phyloP scores from a whole-genome alignment of 2,113 vertebrate genomes.

The Sorex fumeus region DNA sequence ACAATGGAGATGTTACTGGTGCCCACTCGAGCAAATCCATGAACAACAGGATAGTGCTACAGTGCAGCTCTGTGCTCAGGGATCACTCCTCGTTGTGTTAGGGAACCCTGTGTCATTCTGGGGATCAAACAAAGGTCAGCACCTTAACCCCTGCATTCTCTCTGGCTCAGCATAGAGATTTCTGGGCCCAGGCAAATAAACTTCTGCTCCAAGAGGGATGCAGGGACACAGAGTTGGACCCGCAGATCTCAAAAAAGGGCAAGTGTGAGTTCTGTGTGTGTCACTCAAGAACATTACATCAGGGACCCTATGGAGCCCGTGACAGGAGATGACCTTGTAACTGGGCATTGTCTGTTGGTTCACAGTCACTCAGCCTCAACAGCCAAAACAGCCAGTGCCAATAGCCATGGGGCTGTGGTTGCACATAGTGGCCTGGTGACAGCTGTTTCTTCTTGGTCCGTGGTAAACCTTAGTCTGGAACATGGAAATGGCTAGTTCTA shows the following conservation, averaged over 20 bases:
- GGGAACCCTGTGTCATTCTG: no score
- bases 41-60: no score
- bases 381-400: not conserved
- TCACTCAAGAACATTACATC: conserved; percentile 32
- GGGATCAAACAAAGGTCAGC: no score
- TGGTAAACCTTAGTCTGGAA: not conserved
- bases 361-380: not conserved
- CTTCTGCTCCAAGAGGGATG: not conserved
- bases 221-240: not conserved
- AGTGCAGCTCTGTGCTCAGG: no score
- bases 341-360: not conserved
- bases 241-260: conserved; percentile 28
- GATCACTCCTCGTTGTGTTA: no score
- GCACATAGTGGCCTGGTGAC: not conserved
- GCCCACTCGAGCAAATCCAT: no score
- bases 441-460: not conserved
- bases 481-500: not conserved
- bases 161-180: no score
- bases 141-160: no score
- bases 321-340: conserved; percentile 1
- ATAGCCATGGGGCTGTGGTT: not conserved
- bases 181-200: conserved; percentile 35
- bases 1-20: no score
- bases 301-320: not conserved
- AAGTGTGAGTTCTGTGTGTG: conserved; percentile 21